phyloP scores from a whole-genome alignment of 2,113 vertebrate species.

The Rhinopithecus roxellana region DNA sequence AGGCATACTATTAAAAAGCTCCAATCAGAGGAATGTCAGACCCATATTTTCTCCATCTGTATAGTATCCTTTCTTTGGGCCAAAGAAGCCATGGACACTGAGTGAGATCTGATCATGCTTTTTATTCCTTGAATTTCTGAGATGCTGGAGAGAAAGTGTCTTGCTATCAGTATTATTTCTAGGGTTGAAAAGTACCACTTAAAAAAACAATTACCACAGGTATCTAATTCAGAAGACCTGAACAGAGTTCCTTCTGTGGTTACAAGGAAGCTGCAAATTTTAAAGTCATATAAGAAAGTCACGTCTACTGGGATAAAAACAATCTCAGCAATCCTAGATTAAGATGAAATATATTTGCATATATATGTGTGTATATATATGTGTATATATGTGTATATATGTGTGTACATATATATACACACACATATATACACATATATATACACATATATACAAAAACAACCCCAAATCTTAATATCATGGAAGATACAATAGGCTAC shows the following conservation, averaged over 20 bases:
- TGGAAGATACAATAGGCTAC: neutral
- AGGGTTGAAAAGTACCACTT: slow-evolving; percentile 22
- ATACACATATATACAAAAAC: neutral
- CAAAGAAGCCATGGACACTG: neutral
- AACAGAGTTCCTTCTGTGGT: neutral
- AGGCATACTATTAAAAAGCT: neutral
- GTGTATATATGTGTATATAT: too few species aligned
- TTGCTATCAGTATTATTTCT: neutral
- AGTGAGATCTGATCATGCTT: neutral
- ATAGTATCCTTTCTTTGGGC: neutral
- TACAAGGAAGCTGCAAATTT: neutral
- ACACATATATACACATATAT: too few species aligned
- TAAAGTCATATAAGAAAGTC: neutral
- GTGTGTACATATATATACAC: too few species aligned
- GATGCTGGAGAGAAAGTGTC: neutral
- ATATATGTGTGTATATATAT: too few species aligned
- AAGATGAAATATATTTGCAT: neutral
- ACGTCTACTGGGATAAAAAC: neutral
- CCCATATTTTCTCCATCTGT: neutral
- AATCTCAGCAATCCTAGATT: neutral
- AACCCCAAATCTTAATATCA: neutral
- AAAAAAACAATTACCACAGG: slow-evolving; percentile 23
- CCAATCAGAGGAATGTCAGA: neutral
- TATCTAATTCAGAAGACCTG: neutral
- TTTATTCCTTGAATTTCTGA: slow-evolving; percentile 22